Percentiles rank a stretch among this genome's conserved stretches.
Evolutionary conservation across 2,797 vertebrate genomes (phyloP).

Genomic region (Anguilla megastoma): DNA sequence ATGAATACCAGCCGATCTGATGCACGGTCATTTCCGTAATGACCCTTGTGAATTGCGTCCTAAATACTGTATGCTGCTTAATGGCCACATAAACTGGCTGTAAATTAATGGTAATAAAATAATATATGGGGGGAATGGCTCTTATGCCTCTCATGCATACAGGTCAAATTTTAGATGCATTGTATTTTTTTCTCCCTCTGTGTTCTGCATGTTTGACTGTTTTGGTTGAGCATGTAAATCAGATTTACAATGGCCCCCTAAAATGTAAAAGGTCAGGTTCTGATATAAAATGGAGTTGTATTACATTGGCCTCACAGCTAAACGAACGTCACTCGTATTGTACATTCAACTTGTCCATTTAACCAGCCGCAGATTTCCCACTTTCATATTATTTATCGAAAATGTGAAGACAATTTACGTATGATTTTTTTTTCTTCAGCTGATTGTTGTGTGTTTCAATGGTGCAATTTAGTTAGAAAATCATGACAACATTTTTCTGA

Average conservation of each 20-base stretch:
- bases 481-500: neutral
- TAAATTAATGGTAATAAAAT: slow-evolving; percentile 29
- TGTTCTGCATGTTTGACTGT: neutral
- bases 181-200: neutral
- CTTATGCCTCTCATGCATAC: neutral
- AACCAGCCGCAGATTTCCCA: neutral
- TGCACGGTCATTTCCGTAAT: slow-evolving; percentile 42
- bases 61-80: slow-evolving; percentile 25
- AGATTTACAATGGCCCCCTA: neutral
- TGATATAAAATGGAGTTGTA: neutral
- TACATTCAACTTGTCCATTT: neutral
- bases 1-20: slow-evolving; percentile 47
- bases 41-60: slow-evolving; percentile 49
- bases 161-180: neutral
- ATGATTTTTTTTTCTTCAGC: neutral
- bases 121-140: slow-evolving; percentile 26
- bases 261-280: neutral
- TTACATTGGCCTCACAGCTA: neutral
- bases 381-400: neutral
- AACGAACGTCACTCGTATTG: no score
- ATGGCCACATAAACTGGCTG: slow-evolving; percentile 38
- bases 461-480: neutral
- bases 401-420: neutral
- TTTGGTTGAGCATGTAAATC: neutral
- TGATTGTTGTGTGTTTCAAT: neutral